phyloP scores from a whole-genome alignment of 1,140 invertebrate genomes.

The Lucilia sericata region DNA sequence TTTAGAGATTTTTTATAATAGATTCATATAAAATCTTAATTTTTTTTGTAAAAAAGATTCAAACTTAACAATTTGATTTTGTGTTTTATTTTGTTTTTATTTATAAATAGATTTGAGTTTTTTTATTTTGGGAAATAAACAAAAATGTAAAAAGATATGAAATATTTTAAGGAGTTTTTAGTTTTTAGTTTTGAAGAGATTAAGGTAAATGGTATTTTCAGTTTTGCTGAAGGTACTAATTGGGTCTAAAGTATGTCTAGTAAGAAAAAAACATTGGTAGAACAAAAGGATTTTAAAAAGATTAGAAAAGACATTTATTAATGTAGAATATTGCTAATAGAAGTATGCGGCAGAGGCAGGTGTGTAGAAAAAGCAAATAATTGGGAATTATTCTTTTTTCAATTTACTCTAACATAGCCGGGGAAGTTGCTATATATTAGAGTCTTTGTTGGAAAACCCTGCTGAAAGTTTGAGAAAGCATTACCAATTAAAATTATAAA shows the following conservation, averaged over 20 bases:
- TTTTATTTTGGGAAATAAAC: background rate
- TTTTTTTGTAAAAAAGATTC: slow-evolving; percentile 43
- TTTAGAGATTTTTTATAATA: slow-evolving; percentile 60
- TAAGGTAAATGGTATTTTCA: slow-evolving; percentile 13
- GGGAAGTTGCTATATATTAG: slow-evolving; percentile 67
- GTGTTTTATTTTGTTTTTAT: background rate
- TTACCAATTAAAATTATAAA: background rate
- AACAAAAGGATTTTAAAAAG: background rate
- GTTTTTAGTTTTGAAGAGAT: background rate
- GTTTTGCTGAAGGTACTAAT: slow-evolving; percentile 27
- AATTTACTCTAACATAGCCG: slow-evolving; percentile 63
- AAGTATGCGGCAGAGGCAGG: slow-evolving; percentile 29
- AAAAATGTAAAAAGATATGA: slow-evolving; percentile 1
- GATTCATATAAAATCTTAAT: slow-evolving; percentile 64
- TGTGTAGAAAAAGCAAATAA: background rate
- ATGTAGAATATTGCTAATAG: slow-evolving; percentile 47
- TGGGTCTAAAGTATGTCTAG: background rate
- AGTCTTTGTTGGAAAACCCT: slow-evolving; percentile 49
- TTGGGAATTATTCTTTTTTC: background rate
- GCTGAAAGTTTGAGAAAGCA: background rate
- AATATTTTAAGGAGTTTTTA: slow-evolving; percentile 19
- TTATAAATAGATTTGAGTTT: slow-evolving; percentile 30
- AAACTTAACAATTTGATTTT: slow-evolving; percentile 46
- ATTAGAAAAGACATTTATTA: background rate
- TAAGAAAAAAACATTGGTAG: background rate